These are phyloP conservation scores for Spongilla lacustris DNA, from an alignment of 37 sponge, comb jelly and placozoan genomes.

Conservation along the genomic window DNA sequence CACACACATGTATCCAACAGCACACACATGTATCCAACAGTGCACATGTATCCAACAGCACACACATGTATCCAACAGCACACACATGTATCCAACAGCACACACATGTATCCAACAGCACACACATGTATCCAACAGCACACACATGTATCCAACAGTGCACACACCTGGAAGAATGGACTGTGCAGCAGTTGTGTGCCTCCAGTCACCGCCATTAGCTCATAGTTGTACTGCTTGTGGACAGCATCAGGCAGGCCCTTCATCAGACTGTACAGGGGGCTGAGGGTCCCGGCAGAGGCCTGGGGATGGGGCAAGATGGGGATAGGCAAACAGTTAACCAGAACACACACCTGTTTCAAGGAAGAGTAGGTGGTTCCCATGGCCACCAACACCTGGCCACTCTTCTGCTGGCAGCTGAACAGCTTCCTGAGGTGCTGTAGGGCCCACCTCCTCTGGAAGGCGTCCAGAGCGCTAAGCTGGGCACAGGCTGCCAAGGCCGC, in stretches of 20 bases:
- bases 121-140: too few species aligned
- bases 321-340: not conserved
- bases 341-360: conserved; percentile 30
- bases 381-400: conserved; percentile 7
- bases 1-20: too few species aligned
- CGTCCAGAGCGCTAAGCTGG: conserved; percentile 69
- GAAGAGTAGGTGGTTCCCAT: too few species aligned
- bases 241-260: conserved; percentile 77
- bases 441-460: conserved; percentile 88
- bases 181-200: conserved; percentile 91
- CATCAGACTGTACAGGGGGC: conserved; percentile 67
- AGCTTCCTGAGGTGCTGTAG: conserved; percentile 82
- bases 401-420: conserved; percentile 47
- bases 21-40: too few species aligned
- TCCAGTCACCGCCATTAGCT: conserved; percentile 69
- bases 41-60: too few species aligned
- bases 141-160: too few species aligned
- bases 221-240: conserved; percentile 88
- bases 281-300: too few species aligned
- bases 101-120: too few species aligned
- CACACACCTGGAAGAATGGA: conserved; percentile 77
- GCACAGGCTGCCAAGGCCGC: conserved; percentile 91
- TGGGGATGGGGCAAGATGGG: conserved; percentile 33
- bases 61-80: too few species aligned
- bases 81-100: too few species aligned